A percentile compares a stretch with the other conserved stretches of the same genome.
phyloP scores from a whole-genome alignment of 2,797 vertebrate genomes.

The Centropyge bicolor region DNA sequence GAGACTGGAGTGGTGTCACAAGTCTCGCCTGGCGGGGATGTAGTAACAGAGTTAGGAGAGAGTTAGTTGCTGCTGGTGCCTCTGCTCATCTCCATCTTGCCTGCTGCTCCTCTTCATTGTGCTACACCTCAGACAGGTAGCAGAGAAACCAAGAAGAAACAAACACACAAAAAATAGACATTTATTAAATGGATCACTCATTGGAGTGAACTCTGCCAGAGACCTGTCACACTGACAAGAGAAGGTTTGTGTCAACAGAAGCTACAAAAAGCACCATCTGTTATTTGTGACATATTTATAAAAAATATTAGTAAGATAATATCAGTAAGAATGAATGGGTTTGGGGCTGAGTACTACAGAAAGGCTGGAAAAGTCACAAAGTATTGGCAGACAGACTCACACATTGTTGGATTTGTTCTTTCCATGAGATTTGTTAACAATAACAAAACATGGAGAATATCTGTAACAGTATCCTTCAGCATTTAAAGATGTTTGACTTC shows the following conservation, averaged over 20 bases:
- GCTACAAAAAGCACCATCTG: not conserved
- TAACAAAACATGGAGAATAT: not conserved
- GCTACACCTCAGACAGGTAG: conserved; percentile 12
- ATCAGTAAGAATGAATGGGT: too few relatives aligned
- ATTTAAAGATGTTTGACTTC: not conserved
- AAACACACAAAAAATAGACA: not conserved
- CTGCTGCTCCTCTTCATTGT: not conserved
- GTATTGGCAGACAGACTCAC: not conserved
- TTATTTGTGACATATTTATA: not conserved
- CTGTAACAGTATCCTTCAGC: not conserved
- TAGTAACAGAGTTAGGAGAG: conserved; percentile 31
- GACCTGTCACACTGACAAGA: not conserved
- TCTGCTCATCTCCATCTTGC: not conserved
- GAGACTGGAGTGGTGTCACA: conserved; percentile 49
- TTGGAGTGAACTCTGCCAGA: conserved; percentile 6
- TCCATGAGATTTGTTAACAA: conserved; percentile 3
- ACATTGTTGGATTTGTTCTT: not conserved
- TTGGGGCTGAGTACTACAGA: not conserved
- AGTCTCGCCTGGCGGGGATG: conserved; percentile 54
- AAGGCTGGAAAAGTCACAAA: not conserved
- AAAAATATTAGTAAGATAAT: too few relatives aligned
- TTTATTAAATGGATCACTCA: conserved; percentile 15
- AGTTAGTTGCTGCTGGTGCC: conserved; percentile 21
- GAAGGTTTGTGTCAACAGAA: conserved; percentile 8
- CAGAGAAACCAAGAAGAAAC: conserved; percentile 14